Evolutionary conservation across 2,113 vertebrate species (phyloP), one percentile per base, ranked within the genome.

Genomic region (Cynopterus brachyotis): DNA sequence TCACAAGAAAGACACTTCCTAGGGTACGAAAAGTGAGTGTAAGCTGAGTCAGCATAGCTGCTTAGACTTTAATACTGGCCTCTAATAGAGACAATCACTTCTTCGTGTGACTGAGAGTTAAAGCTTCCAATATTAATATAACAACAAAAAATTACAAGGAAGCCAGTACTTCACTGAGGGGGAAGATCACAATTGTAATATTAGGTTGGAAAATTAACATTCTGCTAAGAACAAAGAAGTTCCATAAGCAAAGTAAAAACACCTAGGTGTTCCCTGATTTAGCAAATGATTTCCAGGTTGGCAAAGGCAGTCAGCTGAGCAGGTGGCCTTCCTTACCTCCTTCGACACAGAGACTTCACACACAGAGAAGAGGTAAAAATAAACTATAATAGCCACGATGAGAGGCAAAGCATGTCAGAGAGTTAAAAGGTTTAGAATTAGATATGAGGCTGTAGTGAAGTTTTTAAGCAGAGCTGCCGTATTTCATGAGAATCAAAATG

Each of bases 231-330:
- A 82, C 5, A 79, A 78, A 47, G 26, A 78, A 40, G 26, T 24
- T 78, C n/a, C n/a, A 62, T 35, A 81, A 80, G 30, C 13, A 35
- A 81, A 94, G 47, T 22, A 42, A 85, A 93, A 83, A 45, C 22
- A 40, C 22, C 26, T 8, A 6, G 5, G 0, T 53, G 93, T 72
- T 81, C 19, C 35, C 47, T 1, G 53, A 79, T 26, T 72, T 66
- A 40, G 22, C 94, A 95, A 88, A 90, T 32, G 17, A 60, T 42
- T 37, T 15, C 13, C 9, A 60, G 80, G 84, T 59, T 57, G 28
- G 37, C 62, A 35, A 57, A 28, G 10, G 24, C 16, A 9, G 17
- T 50, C 17, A 42, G 20, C 35, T 75, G 53, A 24, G 53, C 69
- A 87, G 55, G 13, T 22, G 6, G 40, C 42, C 50, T 73, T 80